Conservation (phyloP, 2,888 invertebrate species). For the Tetragonula carbonaria region DNA sequence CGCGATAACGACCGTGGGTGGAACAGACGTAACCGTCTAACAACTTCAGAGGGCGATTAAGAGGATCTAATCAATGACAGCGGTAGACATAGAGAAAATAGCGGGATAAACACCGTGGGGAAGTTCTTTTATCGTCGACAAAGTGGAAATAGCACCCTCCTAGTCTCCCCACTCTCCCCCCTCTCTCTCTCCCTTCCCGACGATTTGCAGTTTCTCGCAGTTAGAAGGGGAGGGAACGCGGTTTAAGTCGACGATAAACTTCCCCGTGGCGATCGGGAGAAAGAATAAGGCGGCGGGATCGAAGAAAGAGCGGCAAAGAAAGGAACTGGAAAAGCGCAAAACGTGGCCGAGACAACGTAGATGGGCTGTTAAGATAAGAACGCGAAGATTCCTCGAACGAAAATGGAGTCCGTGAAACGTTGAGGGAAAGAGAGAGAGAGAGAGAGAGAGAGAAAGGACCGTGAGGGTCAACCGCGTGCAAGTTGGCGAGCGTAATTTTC, state of each 20-base stretch:
- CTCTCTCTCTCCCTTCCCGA: neutral
- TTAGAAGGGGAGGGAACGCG: constrained; percentile 44
- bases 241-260: constrained; percentile 75
- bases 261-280: constrained; percentile 23
- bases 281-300: constrained; percentile 12
- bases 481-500: constrained; percentile 54
- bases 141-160: constrained; percentile 55
- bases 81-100: constrained; percentile 53
- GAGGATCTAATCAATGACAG: constrained; percentile 61
- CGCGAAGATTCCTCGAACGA: constrained; percentile 58
- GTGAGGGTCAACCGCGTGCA: constrained; percentile 67
- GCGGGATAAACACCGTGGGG: constrained; percentile 47
- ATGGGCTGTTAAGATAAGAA: constrained; percentile 81
- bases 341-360: constrained; percentile 80
- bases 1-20: constrained; percentile 18
- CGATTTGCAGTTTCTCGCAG: constrained; percentile 44
- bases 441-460: constrained; percentile 40
- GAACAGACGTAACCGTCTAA: constrained; percentile 2
- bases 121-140: constrained; percentile 64
- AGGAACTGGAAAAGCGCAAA: constrained; percentile 61
- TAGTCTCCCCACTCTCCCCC: too few species aligned
- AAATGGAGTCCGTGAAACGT: constrained; percentile 16
- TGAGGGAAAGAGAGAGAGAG: neutral
- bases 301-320: constrained; percentile 30
- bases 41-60: constrained; percentile 32